These are phyloP conservation scores for Disparrhopalites patrizii DNA, from an alignment of 2,888 invertebrate genomes.

Conservation along the genomic window DNA sequence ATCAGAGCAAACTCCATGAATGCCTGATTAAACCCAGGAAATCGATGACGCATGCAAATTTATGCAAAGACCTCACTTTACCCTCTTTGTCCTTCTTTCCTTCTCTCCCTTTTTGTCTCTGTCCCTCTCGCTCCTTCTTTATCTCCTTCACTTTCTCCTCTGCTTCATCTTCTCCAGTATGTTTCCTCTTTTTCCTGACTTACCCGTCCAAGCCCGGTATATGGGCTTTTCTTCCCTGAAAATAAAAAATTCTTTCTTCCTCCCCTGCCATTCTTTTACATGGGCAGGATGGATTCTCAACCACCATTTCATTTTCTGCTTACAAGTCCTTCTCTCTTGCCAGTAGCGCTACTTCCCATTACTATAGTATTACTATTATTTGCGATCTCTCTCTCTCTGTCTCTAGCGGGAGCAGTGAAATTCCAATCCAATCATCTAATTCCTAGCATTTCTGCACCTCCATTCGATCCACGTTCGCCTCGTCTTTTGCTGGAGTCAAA, in stretches of 20 bases:
- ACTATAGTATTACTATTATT: no score
- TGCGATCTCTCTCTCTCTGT: no score
- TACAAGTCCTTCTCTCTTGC: no score
- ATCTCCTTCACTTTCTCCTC: not conserved
- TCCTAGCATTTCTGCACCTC: constrained; percentile 24
- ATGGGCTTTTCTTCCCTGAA: not conserved
- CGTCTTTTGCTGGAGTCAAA: not conserved
- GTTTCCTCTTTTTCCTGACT: no score
- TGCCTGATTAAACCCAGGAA: constrained; percentile 37
- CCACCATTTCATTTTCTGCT: constrained; percentile 26
- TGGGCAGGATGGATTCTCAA: constrained; percentile 29
- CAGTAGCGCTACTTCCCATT: no score
- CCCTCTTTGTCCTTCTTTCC: constrained; percentile 14
- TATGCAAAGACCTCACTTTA: constrained; percentile 33
- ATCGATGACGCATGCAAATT: constrained; percentile 39
- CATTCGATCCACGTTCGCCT: constrained; percentile 21
- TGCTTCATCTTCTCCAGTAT: no score
- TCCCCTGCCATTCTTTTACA: constrained; percentile 14
- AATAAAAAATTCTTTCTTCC: constrained; percentile 5
- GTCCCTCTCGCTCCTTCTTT: not conserved
- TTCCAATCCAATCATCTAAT: constrained; percentile 30
- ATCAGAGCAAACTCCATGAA: constrained; percentile 33
- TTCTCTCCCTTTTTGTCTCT: constrained; percentile 20
- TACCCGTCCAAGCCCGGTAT: constrained; percentile 10
- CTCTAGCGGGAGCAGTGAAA: constrained; percentile 15